Conservation (phyloP, 2,888 invertebrate species). For the Shargacucullia verbasci region DNA sequence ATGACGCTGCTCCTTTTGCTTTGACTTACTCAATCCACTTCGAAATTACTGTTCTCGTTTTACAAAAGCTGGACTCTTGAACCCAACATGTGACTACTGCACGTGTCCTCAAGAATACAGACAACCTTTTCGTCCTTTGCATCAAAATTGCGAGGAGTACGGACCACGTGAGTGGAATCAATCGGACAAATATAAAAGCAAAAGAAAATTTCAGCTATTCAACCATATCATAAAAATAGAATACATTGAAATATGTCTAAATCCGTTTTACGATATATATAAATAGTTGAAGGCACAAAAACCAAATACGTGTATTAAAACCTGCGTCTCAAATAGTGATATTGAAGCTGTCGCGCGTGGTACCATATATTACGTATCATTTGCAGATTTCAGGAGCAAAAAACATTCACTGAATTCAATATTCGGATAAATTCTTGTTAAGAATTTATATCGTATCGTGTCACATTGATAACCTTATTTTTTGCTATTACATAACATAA, state of each 20-base stretch:
- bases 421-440: constrained; percentile 1
- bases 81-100: no score
- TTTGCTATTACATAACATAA: constrained; percentile 1
- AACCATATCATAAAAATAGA: neutral
- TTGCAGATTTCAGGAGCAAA: no score
- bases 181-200: neutral
- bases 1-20: no score
- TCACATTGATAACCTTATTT: constrained; percentile 10
- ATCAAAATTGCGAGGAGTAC: neutral
- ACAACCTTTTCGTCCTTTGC: neutral
- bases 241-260: constrained; percentile 1
- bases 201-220: no score
- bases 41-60: no score
- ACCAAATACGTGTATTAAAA: constrained; percentile 1
- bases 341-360: constrained; percentile 7
- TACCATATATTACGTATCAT: constrained; percentile 10
- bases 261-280: constrained; percentile 13
- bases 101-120: no score
- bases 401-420: constrained; percentile 1
- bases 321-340: constrained; percentile 1
- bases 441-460: neutral
- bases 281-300: constrained; percentile 13
- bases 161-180: neutral
- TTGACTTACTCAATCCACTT: no score
- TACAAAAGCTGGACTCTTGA: no score